Percentiles rank a stretch among this genome's conserved stretches.
Conservation (phyloP, 2,797 vertebrate genomes). For the Enteromius unitaeniatus region DNA sequence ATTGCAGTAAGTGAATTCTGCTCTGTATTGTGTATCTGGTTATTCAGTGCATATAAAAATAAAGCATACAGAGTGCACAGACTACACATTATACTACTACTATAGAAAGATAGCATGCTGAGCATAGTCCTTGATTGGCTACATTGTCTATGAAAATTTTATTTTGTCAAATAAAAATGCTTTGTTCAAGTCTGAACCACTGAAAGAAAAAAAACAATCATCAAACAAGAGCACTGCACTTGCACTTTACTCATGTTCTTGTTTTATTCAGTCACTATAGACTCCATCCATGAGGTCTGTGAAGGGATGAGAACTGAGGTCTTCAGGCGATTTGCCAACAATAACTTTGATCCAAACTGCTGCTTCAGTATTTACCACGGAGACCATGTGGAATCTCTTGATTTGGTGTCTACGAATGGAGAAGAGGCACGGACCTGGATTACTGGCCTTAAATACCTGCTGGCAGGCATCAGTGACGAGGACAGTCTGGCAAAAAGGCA, state of each 20-base stretch:
- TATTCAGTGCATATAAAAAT: neutral
- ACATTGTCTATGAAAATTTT: neutral
- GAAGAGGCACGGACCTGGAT: conserved; percentile 94
- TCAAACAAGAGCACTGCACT: neutral
- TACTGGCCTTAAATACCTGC: conserved; percentile 92
- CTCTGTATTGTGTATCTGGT: neutral
- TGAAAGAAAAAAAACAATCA: neutral
- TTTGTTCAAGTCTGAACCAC: neutral
- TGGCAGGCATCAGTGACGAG: conserved; percentile 97
- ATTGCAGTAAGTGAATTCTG: neutral
- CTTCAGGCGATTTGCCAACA: conserved; percentile 89
- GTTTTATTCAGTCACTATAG: conserved; percentile 85
- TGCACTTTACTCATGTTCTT: neutral
- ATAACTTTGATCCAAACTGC: conserved; percentile 93
- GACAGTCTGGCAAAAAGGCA: conserved; percentile 94
- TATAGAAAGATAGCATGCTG: neutral
- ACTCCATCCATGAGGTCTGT: conserved; percentile 94
- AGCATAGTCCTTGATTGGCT: neutral
- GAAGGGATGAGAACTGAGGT: conserved; percentile 94
- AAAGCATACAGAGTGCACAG: neutral
- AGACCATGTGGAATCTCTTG: conserved; percentile 89
- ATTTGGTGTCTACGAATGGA: conserved; percentile 87
- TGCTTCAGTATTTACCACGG: conserved; percentile 97
- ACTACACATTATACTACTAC: neutral
- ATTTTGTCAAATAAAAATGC: neutral